Evolutionary conservation across 2,888 invertebrate genomes (phyloP).

Genomic region (Bombyx huttoni): DNA sequence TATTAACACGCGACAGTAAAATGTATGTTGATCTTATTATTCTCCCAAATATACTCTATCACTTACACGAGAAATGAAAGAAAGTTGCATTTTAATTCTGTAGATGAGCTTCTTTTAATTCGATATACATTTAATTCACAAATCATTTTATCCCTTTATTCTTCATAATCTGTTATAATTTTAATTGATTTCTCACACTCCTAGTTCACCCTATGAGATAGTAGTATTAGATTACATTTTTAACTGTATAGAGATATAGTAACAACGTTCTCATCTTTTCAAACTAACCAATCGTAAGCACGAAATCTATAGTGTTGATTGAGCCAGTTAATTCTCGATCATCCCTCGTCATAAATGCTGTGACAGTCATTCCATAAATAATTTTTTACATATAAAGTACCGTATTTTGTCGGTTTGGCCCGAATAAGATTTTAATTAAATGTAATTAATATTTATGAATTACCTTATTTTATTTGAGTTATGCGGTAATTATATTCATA

Average conservation of each 20-base stretch:
- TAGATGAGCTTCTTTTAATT: not conserved
- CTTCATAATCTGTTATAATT: conserved; percentile 5
- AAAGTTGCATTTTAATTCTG: too few relatives aligned
- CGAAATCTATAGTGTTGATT: too few relatives aligned
- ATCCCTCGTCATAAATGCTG: too few relatives aligned
- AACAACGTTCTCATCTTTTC: too few relatives aligned
- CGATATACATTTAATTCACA: not conserved
- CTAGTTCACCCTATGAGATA: too few relatives aligned
- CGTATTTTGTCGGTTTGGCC: not conserved
- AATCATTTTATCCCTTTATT: not conserved
- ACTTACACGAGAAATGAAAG: too few relatives aligned
- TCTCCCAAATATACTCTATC: not conserved
- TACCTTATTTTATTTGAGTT: not conserved
- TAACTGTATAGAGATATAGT: too few relatives aligned
- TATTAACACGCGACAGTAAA: not conserved
- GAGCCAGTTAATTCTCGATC: too few relatives aligned
- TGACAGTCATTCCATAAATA: too few relatives aligned
- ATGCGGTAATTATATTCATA: too few relatives aligned
- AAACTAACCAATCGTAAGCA: too few relatives aligned
- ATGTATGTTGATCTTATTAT: not conserved
- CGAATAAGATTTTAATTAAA: not conserved
- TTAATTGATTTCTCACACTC: not conserved
- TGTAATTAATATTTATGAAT: not conserved
- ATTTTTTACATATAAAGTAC: not conserved
- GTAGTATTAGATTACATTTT: too few relatives aligned